Base-by-base conservation (phyloP, 2,888 invertebrate species). In the Dusona sp. region DNA sequence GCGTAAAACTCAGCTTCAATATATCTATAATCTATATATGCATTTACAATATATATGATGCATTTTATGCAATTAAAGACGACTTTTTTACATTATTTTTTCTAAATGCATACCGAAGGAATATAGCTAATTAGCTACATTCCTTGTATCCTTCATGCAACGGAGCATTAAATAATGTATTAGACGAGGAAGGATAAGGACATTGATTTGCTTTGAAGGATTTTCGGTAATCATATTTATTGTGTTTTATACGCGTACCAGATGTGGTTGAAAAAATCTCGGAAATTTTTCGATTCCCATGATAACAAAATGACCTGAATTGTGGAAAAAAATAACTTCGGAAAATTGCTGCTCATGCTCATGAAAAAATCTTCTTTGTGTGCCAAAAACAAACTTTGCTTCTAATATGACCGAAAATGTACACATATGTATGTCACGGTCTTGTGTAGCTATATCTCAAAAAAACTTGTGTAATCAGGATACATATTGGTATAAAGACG, bases 1-100 rank as follows among this genome's bases (percentile, higher is more conserved):
- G 19, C 19, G 51, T 73, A 51, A 73, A 80, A 73, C 25, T 72
- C 42, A 9, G 29, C 51, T 65, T 73, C 36, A 80, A 78, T 9
- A 16, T 51, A 51, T 33, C 45, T 48, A 42, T 57, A 38, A 51
- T 33, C 45, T 11, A 79, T 54, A 3, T 22, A 13, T 45, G 38
- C 61, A 25, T 16, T 29, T 42, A 68, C n/a, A 36, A 57, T 57
- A 29, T 11, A 29, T 33, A 70, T 57, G 36, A 22, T 48, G 42
- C n/a, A 70, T 45, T 54, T 25, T 25, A 33, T 42, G 42, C 33
- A 42, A 33, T 16, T 25, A 33, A 9, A 29, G 22, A 29, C 13
- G 29, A 16, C 3, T 64, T 42, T 6, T 42, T n/a, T n/a, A n/a
- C n/a, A n/a, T n/a, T n/a, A n/a, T n/a, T 29, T 22, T 22, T 25